Evolutionary conservation across 2,113 vertebrate species (phyloP), one percentile per base, ranked within the genome.

Genomic region (Leptobrachium leishanense): DNA sequence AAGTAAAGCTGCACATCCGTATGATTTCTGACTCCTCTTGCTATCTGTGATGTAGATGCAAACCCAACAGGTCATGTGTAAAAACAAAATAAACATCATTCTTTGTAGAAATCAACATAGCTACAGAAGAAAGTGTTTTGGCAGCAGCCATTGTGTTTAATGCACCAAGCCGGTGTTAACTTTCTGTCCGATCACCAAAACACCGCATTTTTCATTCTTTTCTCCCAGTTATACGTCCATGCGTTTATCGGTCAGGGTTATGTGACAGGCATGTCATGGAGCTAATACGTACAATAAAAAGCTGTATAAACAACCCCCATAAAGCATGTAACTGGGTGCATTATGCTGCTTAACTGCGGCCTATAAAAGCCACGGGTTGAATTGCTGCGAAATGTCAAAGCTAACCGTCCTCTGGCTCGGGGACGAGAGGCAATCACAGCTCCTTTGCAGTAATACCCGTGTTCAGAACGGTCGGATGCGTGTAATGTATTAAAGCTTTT

Each of bases 401-500:
- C 46, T 31, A 31, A 40, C 54, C 64, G 10, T 77, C n/a, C 50
- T 70, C 4, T 13, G 43, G 44, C 53, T 43, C 10, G 44, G n/a
- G 42, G 39, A 66, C 54, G 39, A 68, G 62, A 72, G 42, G 62
- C 66, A 54, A 79, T 72, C 66, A 73, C 69, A 2, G 62, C 31
- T 43, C 15, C 15, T 20, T 79, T 59, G 39, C 46, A 50, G 46
- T 50, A 50, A 50, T 50, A 50, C 46, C 8, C 68, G 71, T 80
- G 70, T 53, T 65, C 1, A 13, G 39, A 65, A 79, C 71, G 77
- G 43, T 80, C 74, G 77, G 70, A 72, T 74, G 77, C 70, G 74
- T 46, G 6, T 80, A 67, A 80, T 73, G 63, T 73, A 79, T 79
- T 73, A 73, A 67, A 67, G 46, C 77, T 79, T 72, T 67, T 73